Evolutionary conservation across 2,888 invertebrate species (phyloP), one percentile per base, ranked within the genome.

Genomic region (Mythimna lalbum): DNA sequence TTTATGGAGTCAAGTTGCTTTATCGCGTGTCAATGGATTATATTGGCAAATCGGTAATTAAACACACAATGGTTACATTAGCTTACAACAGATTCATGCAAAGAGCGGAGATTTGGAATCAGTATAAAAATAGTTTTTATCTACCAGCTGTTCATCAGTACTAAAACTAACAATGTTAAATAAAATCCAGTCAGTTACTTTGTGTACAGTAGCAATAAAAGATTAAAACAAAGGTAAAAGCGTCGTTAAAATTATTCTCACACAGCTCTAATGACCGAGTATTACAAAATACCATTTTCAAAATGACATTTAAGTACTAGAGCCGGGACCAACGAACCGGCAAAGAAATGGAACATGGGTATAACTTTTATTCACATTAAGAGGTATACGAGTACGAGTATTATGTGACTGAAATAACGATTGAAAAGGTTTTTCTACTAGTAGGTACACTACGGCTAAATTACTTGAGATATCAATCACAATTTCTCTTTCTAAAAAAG

Each of bases 381-480:
- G 14, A 83, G 56, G 63, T 55, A 31, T 31, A 31, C n/a, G 47
- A 61, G 53, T 63, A 63, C 62, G 31, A 49, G 59, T 77, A 72
- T 72, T 63, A 50, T 69, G 49, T 59, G 65, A 57, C 64, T 56
- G 47, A 64, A 78, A 78, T 69, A 60, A 76, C 80, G 36, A 73
- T 78, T 69, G 73, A 67, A 80, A 78, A 68, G 64, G 73, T 65
- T 80, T 81, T 75, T 68, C 53, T 69, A 55, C 71, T 49, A 52
- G 17, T 27, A 27, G 27, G 27, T 59, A 75, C 53, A 69, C 53
- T 76, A 64, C 36, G 36, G 56, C 59, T 61, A 83, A 83, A 76
- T 83, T 76, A 76, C 71, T 71, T 47, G 36, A 55, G 72, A 83
- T 83, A 83, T 64, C 59, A 62, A 81, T 81, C 83, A 80, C 64